phyloP scores from a whole-genome alignment of 2,888 invertebrate genomes.

The Heliothis peltigera region DNA sequence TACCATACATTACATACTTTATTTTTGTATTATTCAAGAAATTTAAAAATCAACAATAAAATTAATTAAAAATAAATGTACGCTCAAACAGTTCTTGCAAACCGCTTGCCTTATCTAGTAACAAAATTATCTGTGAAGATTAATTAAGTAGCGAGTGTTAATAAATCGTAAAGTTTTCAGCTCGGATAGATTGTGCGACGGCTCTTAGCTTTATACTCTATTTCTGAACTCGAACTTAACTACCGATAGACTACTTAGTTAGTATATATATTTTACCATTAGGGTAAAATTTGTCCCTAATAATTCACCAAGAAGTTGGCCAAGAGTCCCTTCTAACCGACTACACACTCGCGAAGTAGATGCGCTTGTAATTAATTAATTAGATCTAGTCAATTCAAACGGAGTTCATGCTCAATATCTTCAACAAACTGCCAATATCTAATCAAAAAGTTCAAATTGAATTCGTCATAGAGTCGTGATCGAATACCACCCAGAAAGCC shows the following conservation, averaged over 20 bases:
- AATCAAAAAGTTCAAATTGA: constrained; percentile 28
- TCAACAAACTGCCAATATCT: constrained; percentile 10
- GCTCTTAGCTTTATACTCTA: constrained; percentile 44
- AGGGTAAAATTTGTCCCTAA: too few species aligned
- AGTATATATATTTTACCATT: too few species aligned
- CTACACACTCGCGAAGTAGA: not conserved
- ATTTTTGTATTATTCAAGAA: too few species aligned
- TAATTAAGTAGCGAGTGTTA: constrained; percentile 68
- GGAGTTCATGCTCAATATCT: not conserved
- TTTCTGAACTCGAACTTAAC: constrained; percentile 30
- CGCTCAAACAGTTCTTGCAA: not conserved
- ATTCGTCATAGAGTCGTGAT: constrained; percentile 26
- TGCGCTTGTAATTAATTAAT: not conserved
- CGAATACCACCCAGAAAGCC: constrained; percentile 26
- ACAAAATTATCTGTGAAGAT: constrained; percentile 35
- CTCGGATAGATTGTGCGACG: constrained; percentile 45
- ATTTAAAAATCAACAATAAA: not conserved
- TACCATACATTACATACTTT: too few species aligned
- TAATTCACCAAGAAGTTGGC: too few species aligned
- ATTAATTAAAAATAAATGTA: not conserved
- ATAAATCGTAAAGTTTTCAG: constrained; percentile 66
- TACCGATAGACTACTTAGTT: constrained; percentile 1
- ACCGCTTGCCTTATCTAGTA: constrained; percentile 37
- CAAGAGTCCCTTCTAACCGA: too few species aligned
- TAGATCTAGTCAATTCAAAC: not conserved